Evolutionary conservation across 2,797 vertebrate genomes (phyloP).

Genomic region (Manis crassicaudata): DNA sequence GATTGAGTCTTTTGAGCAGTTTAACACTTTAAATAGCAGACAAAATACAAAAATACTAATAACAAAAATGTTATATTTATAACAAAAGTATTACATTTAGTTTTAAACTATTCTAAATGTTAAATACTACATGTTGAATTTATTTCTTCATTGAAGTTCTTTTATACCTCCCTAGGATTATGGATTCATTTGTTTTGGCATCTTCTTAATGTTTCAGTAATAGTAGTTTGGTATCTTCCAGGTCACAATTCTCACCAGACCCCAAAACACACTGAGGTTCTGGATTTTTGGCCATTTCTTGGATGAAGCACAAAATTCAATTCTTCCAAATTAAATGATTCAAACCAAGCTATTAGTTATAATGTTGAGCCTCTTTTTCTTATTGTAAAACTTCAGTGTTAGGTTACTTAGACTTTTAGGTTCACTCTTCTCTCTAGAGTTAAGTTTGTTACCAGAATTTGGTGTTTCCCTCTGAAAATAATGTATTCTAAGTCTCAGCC

Average conservation of each 20-base stretch:
- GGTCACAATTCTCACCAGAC: not conserved
- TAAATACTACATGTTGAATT: not conserved
- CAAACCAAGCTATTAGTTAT: not conserved
- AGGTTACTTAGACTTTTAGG: not conserved
- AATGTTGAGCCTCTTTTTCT: not conserved
- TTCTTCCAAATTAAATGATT: not conserved
- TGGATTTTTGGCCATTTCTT: not conserved
- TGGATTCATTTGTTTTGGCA: not conserved
- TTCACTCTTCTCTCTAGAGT: not conserved
- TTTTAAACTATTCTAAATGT: not conserved
- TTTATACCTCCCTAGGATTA: not conserved
- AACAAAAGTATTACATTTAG: not conserved
- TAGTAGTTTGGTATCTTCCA: not conserved
- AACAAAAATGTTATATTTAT: not conserved
- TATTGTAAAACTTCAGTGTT: not conserved
- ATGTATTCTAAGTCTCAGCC: not conserved
- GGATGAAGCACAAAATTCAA: not conserved
- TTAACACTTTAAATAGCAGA: not conserved
- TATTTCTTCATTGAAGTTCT: not conserved
- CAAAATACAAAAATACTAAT: not conserved
- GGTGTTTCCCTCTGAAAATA: not conserved
- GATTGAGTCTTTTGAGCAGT: not conserved
- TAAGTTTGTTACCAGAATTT: not conserved
- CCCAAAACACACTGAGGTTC: not conserved
- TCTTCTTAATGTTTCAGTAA: conserved; percentile 18